Evolutionary conservation across 2,113 vertebrate species (phyloP).

Genomic region (Platysternon megacephalum): DNA sequence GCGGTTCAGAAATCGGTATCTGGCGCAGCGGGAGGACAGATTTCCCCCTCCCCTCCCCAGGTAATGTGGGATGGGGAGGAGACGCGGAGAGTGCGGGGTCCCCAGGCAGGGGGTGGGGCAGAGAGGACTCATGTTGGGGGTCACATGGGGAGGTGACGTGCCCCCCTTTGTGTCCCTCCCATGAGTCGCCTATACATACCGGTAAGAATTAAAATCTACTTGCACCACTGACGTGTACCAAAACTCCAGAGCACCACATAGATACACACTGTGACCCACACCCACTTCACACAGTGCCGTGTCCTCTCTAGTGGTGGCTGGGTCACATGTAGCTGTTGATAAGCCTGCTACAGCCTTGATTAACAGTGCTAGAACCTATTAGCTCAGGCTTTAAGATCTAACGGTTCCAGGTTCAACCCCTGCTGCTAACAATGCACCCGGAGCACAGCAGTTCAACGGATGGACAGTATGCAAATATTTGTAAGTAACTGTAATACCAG

Average conservation of each 20-base stretch:
- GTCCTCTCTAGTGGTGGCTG: too few relatives aligned
- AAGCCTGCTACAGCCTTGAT: background rate
- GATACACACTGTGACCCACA: background rate
- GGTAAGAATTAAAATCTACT: too few relatives aligned
- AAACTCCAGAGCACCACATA: background rate
- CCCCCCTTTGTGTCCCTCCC: too few relatives aligned
- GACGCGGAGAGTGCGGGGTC: too few relatives aligned
- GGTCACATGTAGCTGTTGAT: background rate
- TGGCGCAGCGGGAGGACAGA: too few relatives aligned
- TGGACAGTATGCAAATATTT: background rate
- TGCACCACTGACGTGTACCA: background rate
- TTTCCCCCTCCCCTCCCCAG: too few relatives aligned
- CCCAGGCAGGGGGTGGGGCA: too few relatives aligned
- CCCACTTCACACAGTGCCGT: background rate
- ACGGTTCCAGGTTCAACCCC: background rate
- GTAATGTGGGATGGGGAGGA: too few relatives aligned
- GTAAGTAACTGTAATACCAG: background rate
- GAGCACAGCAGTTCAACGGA: background rate
- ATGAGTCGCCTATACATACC: too few relatives aligned
- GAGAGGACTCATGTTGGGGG: too few relatives aligned
- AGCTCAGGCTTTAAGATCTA: background rate
- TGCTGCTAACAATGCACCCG: background rate
- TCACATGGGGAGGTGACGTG: too few relatives aligned
- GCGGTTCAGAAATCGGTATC: too few relatives aligned
- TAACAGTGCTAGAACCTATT: background rate